Conservation (phyloP, 2,113 vertebrate species). For the Nyctibius bracteatus region DNA sequence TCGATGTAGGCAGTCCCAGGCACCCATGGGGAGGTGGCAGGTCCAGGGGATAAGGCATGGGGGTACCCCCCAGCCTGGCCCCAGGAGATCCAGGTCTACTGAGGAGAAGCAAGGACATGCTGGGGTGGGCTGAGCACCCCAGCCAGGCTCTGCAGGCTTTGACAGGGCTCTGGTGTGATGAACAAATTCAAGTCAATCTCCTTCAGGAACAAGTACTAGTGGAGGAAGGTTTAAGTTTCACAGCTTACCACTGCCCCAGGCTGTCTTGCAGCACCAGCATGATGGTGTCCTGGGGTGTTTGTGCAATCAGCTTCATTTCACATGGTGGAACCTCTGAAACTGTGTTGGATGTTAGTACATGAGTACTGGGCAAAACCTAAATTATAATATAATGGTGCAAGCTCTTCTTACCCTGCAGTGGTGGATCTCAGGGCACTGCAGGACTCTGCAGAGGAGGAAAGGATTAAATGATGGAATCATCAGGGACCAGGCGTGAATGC, state of each 20-base stretch:
- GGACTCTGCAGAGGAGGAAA: neutral
- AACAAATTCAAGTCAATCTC: neutral
- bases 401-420: neutral
- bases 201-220: neutral
- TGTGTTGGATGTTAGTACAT: neutral
- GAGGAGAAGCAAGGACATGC: neutral
- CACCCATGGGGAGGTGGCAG: fast-evolving
- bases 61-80: neutral
- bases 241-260: neutral
- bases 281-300: neutral
- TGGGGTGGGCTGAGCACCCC: neutral
- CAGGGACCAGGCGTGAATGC: neutral
- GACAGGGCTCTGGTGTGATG: neutral
- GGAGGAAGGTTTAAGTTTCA: neutral
- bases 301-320: neutral
- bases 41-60: fast-evolving
- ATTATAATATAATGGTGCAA: neutral
- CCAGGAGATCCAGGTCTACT: neutral
- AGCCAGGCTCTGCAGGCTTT: neutral
- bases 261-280: neutral
- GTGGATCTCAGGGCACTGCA: neutral
- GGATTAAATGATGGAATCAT: neutral
- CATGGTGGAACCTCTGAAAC: neutral
- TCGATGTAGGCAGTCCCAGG: neutral
- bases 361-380: neutral